Conservation (phyloP, 2,113 vertebrate species). For the Cranoglanis bouderius region DNA sequence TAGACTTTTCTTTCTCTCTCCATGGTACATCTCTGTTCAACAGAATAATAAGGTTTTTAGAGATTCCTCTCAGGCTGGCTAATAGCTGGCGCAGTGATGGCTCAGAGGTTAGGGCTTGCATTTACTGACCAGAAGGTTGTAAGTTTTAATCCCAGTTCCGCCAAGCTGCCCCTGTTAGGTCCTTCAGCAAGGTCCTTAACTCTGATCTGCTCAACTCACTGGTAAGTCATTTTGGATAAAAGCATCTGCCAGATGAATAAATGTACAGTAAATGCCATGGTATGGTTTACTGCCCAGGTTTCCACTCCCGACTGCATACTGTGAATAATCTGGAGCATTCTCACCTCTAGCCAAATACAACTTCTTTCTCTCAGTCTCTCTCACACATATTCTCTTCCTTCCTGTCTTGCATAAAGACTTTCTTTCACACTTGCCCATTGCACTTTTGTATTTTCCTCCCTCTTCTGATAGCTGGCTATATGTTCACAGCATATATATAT, state of each 20-base stretch:
- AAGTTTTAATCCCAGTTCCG: neutral
- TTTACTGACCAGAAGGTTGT: neutral
- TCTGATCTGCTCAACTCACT: neutral
- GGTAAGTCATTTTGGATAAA: neutral
- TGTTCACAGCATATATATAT: neutral
- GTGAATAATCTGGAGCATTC: neutral
- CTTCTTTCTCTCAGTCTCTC: neutral
- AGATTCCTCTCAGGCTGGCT: neutral
- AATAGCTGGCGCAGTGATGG: neutral
- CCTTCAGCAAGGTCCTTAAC: neutral
- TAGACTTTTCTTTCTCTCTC: too few relatives aligned
- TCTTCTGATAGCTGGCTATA: neutral
- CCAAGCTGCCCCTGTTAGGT: neutral
- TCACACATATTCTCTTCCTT: neutral
- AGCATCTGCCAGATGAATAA: neutral
- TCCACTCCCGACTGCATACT: neutral
- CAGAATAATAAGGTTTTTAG: neutral
- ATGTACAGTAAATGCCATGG: neutral
- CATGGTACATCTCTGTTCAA: neutral
- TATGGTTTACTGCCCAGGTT: neutral
- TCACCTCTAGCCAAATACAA: neutral
- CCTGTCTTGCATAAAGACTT: too few relatives aligned
- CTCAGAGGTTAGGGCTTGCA: neutral
- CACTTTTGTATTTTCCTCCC: neutral
- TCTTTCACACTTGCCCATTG: neutral